Evolutionary conservation across 2,113 vertebrate genomes (phyloP).

Genomic region (Phasianus colchicus): DNA sequence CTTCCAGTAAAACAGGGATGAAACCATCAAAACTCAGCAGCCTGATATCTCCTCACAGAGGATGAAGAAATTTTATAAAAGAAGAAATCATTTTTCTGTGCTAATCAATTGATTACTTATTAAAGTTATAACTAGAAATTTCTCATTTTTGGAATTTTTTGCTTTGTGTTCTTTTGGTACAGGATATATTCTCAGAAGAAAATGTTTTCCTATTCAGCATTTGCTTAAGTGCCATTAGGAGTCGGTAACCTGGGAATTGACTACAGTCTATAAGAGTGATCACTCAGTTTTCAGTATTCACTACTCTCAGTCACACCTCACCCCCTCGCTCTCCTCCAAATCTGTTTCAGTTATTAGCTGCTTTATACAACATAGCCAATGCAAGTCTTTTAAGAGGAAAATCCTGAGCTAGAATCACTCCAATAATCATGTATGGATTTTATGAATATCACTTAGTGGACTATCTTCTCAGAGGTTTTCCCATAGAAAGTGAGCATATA

Average conservation of each 20-base stretch:
- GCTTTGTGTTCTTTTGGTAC: not conserved
- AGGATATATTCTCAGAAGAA: not conserved
- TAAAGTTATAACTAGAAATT: constrained; percentile 12
- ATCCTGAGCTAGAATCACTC: not conserved
- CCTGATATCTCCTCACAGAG: not conserved
- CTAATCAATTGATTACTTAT: not conserved
- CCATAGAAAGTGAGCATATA: not conserved
- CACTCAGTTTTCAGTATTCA: not conserved
- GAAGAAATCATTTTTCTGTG: not conserved
- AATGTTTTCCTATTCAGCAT: not conserved
- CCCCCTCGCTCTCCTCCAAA: not conserved
- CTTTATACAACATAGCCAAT: not conserved
- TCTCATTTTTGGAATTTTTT: not conserved
- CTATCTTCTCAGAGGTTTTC: not conserved
- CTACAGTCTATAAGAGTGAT: not conserved
- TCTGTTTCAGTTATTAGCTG: not conserved
- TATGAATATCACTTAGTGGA: not conserved
- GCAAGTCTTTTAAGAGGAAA: not conserved
- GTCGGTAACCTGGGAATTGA: not conserved
- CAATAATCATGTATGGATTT: not conserved
- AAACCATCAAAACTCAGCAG: constrained; percentile 6
- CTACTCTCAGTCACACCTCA: not conserved
- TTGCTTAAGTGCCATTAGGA: not conserved
- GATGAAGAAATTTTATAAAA: not conserved
- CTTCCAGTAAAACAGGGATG: not conserved